Evolutionary conservation across 2,888 invertebrate genomes (phyloP), one percentile per base, ranked within the genome.

Genomic region (Nymphalis urticae): DNA sequence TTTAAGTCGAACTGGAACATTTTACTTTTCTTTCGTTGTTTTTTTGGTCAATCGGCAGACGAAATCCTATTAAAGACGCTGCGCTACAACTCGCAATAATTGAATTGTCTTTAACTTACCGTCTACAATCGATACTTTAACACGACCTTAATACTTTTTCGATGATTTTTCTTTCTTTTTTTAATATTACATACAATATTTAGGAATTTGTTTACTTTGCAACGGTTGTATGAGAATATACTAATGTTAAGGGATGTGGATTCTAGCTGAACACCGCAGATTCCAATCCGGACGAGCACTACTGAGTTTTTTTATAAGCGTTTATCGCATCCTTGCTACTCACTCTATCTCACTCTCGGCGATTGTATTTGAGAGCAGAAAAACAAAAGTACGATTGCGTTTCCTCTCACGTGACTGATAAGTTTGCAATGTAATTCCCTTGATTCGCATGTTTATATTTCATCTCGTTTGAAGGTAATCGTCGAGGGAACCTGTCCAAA

Each of bases 71-170:
- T 70, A 68, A 68, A 68, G 68, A 62, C 59, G 68, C 65, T 42
- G 60, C 56, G 63, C 66, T 65, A 59, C 53, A 68, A 63, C 51
- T 63, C 59, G 47, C 62, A 64, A 64, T 69, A 72, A 72, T 70
- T 73, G 67, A 70, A 70, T 72, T 71, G 70, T 72, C 71, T 70
- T 66, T 64, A 68, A 65, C 63, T 71, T 53, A 53, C 56, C 48
- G 59, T 66, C 62, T 36, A 50, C 59, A 53, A 59, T 2, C 63
- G 59, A 66, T 66, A 69, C 65, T 66, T 69, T 59, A 48, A 62
- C 66, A 54, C 62, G 54, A 47, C 66, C 54, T 66, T 66, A 54
- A 66, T 66, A 66, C 54, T 62, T 62, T 32, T 62, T n/a, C 48
- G 13, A 62, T 48, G 54, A 56, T 56, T 54, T 32, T 54, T 56